Evolutionary conservation across 2,888 invertebrate genomes (phyloP), one percentile per base, ranked within the genome.

Genomic region (Papilio gigon): DNA sequence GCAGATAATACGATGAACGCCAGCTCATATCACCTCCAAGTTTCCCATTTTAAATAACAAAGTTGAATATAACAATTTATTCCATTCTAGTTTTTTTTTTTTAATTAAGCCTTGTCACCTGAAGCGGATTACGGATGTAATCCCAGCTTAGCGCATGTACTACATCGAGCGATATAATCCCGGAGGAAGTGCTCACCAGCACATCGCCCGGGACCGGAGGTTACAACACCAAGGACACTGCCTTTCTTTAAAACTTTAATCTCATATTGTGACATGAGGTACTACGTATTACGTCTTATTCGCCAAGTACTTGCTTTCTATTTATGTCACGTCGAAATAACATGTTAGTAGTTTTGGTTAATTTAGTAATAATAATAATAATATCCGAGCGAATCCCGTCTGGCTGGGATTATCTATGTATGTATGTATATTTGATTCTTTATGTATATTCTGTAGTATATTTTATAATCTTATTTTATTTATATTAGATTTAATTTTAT

Each of bases 61-160:
- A 17, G 9, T 30, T 9, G 1, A 56, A 64, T 27, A 60, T 71
- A 40, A 64, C 66, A 69, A 71, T 69, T 62, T 17, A 30, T 30
- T 30, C 53, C 53, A n/a, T 56, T n/a, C 27, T 8, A 56, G 17
- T n/a, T 30, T n/a, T 56, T 30, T n/a, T 30, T n/a, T 56, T 30
- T 56, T 56, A 56, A 56, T 56, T 59, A 69, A 68, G 58, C 37
- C 68, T 53, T 65, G 50, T 65, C 37, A 68, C 61, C 65, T 69
- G 12, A 65, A 61, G 56, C 33, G 61, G 65, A 69, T 69, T 69
- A 65, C 56, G 60, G 47, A 35, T 65, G 65, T 69, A 69, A 69
- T 69, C 56, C 69, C 12, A 59, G 65, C 56, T 62, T 65, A 56
- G 56, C 33, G 11, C 42, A 30, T 44, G 33, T 60, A 69, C 53